phyloP scores from a whole-genome alignment of 2,797 vertebrate genomes.

The Syndactyla subalaris region DNA sequence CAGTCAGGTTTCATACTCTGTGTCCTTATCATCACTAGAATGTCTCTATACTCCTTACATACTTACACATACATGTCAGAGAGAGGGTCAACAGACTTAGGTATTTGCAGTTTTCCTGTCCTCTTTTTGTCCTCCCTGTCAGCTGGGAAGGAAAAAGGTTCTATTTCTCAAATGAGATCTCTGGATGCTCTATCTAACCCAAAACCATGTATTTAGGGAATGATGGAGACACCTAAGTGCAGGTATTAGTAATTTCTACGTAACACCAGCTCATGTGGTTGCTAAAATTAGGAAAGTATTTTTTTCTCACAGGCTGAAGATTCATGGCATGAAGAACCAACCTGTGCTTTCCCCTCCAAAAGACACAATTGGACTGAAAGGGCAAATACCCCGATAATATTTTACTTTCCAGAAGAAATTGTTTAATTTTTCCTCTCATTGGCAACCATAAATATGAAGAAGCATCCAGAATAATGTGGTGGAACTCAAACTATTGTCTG shows the following conservation, averaged over 20 bases:
- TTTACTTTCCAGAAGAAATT: background rate
- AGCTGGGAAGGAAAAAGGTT: background rate
- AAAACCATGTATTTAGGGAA: background rate
- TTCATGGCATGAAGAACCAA: background rate
- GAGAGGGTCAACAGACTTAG: background rate
- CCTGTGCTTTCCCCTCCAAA: background rate
- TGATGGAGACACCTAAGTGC: background rate
- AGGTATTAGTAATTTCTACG: background rate
- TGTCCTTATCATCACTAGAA: background rate
- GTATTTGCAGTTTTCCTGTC: background rate
- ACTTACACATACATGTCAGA: accelerated
- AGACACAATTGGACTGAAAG: background rate
- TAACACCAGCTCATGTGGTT: background rate
- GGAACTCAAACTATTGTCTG: background rate
- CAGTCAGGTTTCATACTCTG: background rate
- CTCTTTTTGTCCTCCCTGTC: background rate
- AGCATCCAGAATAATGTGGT: background rate
- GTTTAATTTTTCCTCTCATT: background rate
- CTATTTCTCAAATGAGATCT: background rate
- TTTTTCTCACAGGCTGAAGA: background rate
- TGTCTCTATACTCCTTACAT: background rate
- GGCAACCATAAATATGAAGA: background rate
- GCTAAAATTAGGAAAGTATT: background rate
- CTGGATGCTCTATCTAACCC: background rate
- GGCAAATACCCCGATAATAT: background rate